phyloP scores from a whole-genome alignment of 2,113 vertebrate species.

The Ageneiosus marmoratus region DNA sequence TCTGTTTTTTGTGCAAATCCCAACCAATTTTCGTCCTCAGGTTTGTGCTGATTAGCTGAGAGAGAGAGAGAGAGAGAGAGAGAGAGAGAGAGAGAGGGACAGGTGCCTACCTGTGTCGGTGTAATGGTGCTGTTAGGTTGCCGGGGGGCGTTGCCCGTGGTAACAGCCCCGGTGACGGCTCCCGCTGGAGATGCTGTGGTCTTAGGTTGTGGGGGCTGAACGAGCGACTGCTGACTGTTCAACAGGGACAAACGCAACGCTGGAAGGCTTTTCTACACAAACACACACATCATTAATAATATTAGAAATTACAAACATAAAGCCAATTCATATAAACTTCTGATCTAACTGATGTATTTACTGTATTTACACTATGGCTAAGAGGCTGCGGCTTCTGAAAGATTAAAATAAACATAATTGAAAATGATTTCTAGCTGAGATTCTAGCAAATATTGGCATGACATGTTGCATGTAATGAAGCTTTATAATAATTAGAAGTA shows the following conservation, averaged over 20 bases:
- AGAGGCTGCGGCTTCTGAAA: background rate
- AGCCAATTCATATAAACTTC: background rate
- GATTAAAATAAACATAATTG: background rate
- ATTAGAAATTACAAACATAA: background rate
- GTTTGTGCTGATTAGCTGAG: background rate
- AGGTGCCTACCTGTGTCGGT: conserved; percentile 57
- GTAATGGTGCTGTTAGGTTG: conserved; percentile 78
- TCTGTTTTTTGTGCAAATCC: background rate
- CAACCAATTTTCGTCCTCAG: background rate
- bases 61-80: background rate
- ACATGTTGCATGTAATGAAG: background rate
- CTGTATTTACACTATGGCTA: background rate
- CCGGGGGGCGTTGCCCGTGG: conserved; percentile 56
- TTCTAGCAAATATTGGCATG: too few species aligned
- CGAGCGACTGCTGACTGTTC: conserved; percentile 81
- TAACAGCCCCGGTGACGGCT: conserved; percentile 63
- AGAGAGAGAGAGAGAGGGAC: background rate
- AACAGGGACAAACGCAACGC: conserved; percentile 83
- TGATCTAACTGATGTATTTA: background rate
- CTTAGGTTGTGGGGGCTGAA: conserved; percentile 75
- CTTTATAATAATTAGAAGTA: conserved; percentile 19
- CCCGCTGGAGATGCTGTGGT: conserved; percentile 57
- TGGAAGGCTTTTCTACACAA: conserved; percentile 83
- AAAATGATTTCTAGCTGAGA: background rate
- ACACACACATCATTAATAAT: conserved; percentile 28